A percentile compares a stretch with the other conserved stretches of the same genome.
phyloP scores from a whole-genome alignment of 2,888 invertebrate species.

The Caenorhabditis sp. region DNA sequence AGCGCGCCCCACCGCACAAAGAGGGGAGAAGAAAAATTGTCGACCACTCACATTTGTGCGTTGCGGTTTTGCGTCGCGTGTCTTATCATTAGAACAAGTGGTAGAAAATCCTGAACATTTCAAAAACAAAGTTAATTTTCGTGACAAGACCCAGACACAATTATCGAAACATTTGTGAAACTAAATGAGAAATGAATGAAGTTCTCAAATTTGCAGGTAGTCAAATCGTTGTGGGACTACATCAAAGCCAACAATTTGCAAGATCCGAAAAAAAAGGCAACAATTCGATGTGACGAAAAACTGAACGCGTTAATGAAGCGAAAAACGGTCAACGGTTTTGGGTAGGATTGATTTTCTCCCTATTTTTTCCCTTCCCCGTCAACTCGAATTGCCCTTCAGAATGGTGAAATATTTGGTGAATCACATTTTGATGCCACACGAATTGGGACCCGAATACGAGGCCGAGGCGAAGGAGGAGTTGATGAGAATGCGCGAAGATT shows the following conservation, averaged over 20 bases:
- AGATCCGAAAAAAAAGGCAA: slow-evolving; percentile 58
- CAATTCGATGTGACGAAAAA: slow-evolving; percentile 25
- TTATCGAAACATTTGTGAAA: too few relatives aligned
- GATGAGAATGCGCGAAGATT: slow-evolving; percentile 26
- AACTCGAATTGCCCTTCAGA: too few relatives aligned
- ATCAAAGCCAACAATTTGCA: slow-evolving; percentile 55
- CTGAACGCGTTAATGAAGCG: slow-evolving; percentile 39
- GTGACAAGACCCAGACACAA: too few relatives aligned
- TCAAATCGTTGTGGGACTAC: slow-evolving; percentile 62
- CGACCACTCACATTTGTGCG: too few relatives aligned
- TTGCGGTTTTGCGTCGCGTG: too few relatives aligned
- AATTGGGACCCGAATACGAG: slow-evolving; percentile 35
- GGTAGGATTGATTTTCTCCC: slow-evolving; percentile 9
- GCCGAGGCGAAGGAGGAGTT: slow-evolving; percentile 35
- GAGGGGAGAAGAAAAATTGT: too few relatives aligned
- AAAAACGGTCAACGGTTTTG: slow-evolving; percentile 39
- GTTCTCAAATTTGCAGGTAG: too few relatives aligned
- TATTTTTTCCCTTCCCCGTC: slow-evolving; percentile 13
- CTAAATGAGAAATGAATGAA: too few relatives aligned
- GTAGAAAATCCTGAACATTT: too few relatives aligned
- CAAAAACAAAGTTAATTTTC: too few relatives aligned
- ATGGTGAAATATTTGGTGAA: slow-evolving; percentile 54
- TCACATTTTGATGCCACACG: slow-evolving; percentile 47
- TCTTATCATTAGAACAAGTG: too few relatives aligned
- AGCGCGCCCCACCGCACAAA: too few relatives aligned